These are phyloP conservation scores for Mus spretus DNA, from an alignment of 2,797 vertebrate species.

Conservation along the genomic window DNA sequence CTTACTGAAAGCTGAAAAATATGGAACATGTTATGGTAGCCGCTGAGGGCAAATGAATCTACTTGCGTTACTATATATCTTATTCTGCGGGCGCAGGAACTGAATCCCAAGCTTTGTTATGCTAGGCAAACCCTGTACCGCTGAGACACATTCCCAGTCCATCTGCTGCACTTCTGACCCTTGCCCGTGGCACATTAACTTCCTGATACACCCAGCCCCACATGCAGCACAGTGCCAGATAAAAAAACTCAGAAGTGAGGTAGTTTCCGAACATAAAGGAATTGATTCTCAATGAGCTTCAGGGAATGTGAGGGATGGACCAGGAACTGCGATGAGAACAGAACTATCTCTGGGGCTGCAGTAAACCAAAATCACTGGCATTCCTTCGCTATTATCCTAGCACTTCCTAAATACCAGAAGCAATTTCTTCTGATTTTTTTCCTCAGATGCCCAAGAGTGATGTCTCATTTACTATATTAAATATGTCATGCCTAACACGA, in stretches of 20 bases:
- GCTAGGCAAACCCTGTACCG: not conserved
- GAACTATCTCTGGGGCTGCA: not conserved
- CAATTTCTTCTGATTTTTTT: not conserved
- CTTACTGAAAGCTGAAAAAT: not conserved
- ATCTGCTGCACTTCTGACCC: not conserved
- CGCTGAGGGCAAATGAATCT: not conserved
- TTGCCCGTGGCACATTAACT: not conserved
- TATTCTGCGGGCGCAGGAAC: not conserved
- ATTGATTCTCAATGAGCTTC: not conserved
- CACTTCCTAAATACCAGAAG: not conserved
- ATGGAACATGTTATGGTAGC: not conserved
- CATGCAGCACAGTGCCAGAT: not conserved
- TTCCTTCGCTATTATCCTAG: not conserved
- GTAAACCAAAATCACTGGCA: not conserved
- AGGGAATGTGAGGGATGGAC: not conserved
- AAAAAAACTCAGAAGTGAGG: not conserved
- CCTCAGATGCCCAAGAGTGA: not conserved
- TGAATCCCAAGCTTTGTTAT: not conserved
- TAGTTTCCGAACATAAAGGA: not conserved
- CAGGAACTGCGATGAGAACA: not conserved
- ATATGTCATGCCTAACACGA: not conserved
- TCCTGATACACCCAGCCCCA: not conserved
- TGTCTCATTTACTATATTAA: conserved; percentile 27
- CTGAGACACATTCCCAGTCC: not conserved
- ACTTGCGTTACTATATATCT: not conserved